Evolutionary conservation across 2,797 vertebrate species (phyloP), one percentile per base, ranked within the genome.

Genomic region (Lacerta agilis): DNA sequence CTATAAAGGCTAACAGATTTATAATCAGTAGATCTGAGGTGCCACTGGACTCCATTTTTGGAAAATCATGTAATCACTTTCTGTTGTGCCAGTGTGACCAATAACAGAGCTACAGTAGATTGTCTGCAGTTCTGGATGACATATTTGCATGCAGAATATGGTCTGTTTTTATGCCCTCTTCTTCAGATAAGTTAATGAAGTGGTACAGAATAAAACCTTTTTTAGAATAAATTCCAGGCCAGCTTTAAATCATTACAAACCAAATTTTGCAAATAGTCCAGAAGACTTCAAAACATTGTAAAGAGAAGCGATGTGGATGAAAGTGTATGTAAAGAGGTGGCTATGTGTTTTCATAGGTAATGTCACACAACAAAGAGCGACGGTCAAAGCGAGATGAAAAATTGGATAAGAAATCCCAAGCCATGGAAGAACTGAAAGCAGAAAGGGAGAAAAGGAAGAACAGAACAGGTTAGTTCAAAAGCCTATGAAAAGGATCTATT

Each of bases 381-480:
- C 96, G 99, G 93, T 98, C 99, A 91, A 99, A 99, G 93, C 97
- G 99, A 4, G 99, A 99, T 81, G 99, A 99, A 89, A 99, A 99
- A 94, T 97, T 99, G 86, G 99, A 99, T 96, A 99, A 99, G 94
- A 99, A 99, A 95, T 99, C 99, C 90, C 99, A 99, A 97, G 99
- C 99, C 90, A 99, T 99, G 99, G 99, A 99, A 90, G 99, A 99
- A 89, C 97, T 99, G 29, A 99, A 99, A 92, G 99, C 99, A 71
- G 99, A 99, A 88, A 97, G 99, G 81, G 99, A 99, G 95, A 99
- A 99, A 93, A 98, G 99, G 94, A 99, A 99, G 95, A 99, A 99
- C 95, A 98, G 98, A 96, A 99, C 99, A 87, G 99, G 99, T 99
- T 90, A 79, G 79, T 91, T 33, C 55, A 83, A 87, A 89, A 76